Percentiles rank a stretch among this genome's conserved stretches.
phyloP scores from a whole-genome alignment of 2,113 vertebrate genomes.

The Anthoscopus minutus region DNA sequence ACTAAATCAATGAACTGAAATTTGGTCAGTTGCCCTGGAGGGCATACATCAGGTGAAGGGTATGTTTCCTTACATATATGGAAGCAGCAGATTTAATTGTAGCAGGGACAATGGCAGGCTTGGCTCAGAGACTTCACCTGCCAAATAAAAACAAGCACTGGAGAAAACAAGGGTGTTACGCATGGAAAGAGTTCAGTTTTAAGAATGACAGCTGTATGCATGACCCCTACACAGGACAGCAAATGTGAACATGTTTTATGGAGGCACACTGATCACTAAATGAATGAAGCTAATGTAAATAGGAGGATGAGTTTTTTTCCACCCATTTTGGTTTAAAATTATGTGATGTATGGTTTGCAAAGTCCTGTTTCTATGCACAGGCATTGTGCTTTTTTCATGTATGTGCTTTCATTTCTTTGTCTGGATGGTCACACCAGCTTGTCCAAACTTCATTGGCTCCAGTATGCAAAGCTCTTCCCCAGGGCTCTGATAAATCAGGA shows the following conservation, averaged over 20 bases:
- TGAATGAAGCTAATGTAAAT: background rate
- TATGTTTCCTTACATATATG: background rate
- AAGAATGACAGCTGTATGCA: background rate
- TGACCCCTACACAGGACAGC: background rate
- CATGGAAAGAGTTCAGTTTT: background rate
- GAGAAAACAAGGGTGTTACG: background rate
- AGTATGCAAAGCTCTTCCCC: background rate
- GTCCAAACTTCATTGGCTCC: background rate
- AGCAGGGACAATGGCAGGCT: background rate
- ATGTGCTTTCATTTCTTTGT: background rate
- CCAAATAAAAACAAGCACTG: slow-evolving; percentile 18
- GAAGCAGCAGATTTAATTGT: slow-evolving; percentile 10
- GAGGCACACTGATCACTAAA: background rate
- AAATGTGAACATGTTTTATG: background rate
- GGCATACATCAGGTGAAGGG: slow-evolving; percentile 25
- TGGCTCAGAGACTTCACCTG: background rate
- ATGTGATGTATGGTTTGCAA: background rate
- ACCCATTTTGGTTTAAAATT: background rate
- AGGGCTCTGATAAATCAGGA: background rate
- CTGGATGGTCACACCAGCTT: background rate
- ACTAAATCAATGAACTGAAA: slow-evolving; percentile 63
- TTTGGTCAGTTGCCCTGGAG: slow-evolving; percentile 40
- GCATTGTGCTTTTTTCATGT: background rate
- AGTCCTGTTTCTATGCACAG: background rate
- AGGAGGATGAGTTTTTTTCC: background rate